Conservation (phyloP, 2,888 invertebrate genomes). For the Drosophila fulvimacula region DNA sequence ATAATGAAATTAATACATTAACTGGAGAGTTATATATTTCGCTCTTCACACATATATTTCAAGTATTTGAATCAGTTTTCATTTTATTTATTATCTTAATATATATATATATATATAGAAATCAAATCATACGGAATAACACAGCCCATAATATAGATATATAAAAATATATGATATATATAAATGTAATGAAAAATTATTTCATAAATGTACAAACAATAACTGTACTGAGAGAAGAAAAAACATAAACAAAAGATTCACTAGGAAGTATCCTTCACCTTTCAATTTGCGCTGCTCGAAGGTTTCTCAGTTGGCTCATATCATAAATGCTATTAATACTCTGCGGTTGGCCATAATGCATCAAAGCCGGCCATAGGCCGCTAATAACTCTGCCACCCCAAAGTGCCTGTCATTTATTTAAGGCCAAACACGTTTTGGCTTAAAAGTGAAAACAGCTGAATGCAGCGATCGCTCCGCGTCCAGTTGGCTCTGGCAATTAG, state of each 20-base stretch:
- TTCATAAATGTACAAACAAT: too few relatives aligned
- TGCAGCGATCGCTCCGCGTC: slow-evolving; percentile 1
- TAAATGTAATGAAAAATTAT: not conserved
- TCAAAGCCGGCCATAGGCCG: not conserved
- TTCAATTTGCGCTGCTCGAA: slow-evolving; percentile 29
- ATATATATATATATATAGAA: too few relatives aligned
- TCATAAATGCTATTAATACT: slow-evolving; percentile 19
- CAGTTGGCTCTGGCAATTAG: slow-evolving; percentile 21
- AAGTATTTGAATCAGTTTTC: too few relatives aligned
- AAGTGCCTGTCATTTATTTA: slow-evolving; percentile 45
- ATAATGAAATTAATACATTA: too few relatives aligned
- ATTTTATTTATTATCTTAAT: too few relatives aligned
- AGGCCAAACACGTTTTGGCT: slow-evolving; percentile 63
- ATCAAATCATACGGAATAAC: too few relatives aligned
- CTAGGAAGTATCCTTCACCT: not conserved
- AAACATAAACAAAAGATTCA: not conserved
- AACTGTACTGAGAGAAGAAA: not conserved
- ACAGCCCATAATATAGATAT: too few relatives aligned
- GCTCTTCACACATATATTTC: too few relatives aligned
- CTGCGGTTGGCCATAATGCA: slow-evolving; percentile 4
- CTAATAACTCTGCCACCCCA: slow-evolving; percentile 22
- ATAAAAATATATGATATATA: too few relatives aligned
- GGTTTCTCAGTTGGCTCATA: slow-evolving; percentile 6
- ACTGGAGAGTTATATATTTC: too few relatives aligned
- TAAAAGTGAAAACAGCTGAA: slow-evolving; percentile 57